Evolutionary conservation across 2,113 vertebrate species (phyloP).

Genomic region (Planiliza haematocheilus): DNA sequence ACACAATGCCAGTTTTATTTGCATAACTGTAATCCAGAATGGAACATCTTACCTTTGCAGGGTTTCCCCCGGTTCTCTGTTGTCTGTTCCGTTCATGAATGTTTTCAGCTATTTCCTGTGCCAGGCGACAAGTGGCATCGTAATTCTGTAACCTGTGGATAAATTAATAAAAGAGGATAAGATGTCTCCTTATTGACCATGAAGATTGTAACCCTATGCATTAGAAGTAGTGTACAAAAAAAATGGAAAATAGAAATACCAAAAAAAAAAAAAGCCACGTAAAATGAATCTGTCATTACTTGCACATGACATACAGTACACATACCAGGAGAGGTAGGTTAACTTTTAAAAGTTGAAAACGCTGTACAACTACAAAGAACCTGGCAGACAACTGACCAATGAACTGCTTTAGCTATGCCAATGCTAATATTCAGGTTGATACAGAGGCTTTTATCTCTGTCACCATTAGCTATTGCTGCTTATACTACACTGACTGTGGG

Average conservation of each 20-base stretch:
- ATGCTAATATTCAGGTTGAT: background rate
- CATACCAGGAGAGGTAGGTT: background rate
- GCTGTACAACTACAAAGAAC: no score
- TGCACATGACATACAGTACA: background rate
- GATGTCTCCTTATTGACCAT: background rate
- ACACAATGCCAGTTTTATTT: background rate
- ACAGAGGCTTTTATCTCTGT: background rate
- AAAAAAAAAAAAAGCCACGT: background rate
- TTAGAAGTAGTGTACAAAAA: no score
- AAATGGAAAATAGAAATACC: no score
- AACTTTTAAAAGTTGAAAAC: background rate
- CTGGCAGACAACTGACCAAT: no score
- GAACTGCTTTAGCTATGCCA: background rate
- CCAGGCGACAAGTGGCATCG: constrained; percentile 88
- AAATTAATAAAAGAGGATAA: background rate
- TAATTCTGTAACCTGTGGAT: constrained; percentile 88
- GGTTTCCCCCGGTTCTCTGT: constrained; percentile 90
- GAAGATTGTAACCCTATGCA: no score
- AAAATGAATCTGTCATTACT: background rate
- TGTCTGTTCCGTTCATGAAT: constrained; percentile 90
- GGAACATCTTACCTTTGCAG: constrained; percentile 85
- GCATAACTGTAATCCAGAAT: background rate
- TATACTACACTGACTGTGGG: background rate
- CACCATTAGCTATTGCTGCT: background rate
- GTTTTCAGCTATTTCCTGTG: constrained; percentile 93